Evolutionary conservation across 1,140 invertebrate genomes (phyloP).

Genomic region (Atopsyche davidsoni): DNA sequence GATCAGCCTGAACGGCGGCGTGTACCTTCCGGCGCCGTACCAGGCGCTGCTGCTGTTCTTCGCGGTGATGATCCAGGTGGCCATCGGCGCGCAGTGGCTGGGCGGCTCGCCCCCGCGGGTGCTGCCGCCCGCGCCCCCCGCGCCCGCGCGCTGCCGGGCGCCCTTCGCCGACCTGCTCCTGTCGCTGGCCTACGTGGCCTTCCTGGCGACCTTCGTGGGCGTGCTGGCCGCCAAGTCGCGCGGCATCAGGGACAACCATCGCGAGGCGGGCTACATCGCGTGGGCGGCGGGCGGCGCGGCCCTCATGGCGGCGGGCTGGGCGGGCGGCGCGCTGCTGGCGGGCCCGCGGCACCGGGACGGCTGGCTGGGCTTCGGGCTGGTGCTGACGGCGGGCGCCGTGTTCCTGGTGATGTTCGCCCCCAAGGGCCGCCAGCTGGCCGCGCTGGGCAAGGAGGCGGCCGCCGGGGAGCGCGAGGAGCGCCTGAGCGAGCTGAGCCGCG

Average conservation of each 20-base stretch:
- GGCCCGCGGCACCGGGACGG: slow-evolving; percentile 75
- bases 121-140: slow-evolving; percentile 35
- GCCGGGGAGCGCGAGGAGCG: slow-evolving; percentile 71
- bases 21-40: slow-evolving; percentile 89
- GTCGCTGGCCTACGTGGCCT: slow-evolving; percentile 74
- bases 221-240: slow-evolving; percentile 77
- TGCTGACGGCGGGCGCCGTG: slow-evolving; percentile 73
- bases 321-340: slow-evolving; percentile 64
- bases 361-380: slow-evolving; percentile 79
- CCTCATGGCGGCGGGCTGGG: slow-evolving; percentile 84
- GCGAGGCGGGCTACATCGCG: slow-evolving; percentile 83
- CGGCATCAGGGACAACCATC: slow-evolving; percentile 86
- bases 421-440: slow-evolving; percentile 84
- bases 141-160: slow-evolving; percentile 55
- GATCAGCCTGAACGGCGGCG: slow-evolving; percentile 82
- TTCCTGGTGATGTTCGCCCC: slow-evolving; percentile 92
- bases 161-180: slow-evolving; percentile 65
- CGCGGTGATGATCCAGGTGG: slow-evolving; percentile 81
- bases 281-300: slow-evolving; percentile 75
- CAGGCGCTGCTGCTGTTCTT: slow-evolving; percentile 85
- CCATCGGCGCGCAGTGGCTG: slow-evolving; percentile 83
- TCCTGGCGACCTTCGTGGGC: slow-evolving; percentile 77
- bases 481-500: slow-evolving; percentile 67
- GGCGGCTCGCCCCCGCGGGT: slow-evolving; percentile 61
- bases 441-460: slow-evolving; percentile 75